Percentiles rank a stretch among this genome's conserved stretches.
Conservation (phyloP, 2,888 invertebrate genomes). For the Mactromeris polynyma region DNA sequence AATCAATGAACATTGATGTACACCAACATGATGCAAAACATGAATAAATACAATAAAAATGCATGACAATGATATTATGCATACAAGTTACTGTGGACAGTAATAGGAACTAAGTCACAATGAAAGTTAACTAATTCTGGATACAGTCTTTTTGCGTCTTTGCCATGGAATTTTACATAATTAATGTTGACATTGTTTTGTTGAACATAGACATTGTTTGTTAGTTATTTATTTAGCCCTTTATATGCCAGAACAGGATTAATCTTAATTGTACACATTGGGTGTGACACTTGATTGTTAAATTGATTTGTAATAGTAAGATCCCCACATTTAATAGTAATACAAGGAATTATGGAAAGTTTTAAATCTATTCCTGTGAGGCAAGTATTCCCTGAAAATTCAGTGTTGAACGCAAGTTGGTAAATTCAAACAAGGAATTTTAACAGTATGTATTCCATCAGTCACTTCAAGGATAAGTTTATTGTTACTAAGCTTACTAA, state of each 20-base stretch:
- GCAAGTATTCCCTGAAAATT: background rate
- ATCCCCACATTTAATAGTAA: background rate
- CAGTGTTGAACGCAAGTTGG: background rate
- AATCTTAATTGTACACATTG: background rate
- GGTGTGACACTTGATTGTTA: background rate
- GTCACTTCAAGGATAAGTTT: background rate
- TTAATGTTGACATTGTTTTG: background rate
- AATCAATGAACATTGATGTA: background rate
- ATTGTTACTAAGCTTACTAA: background rate
- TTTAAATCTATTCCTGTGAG: background rate
- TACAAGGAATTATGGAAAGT: background rate
- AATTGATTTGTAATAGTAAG: background rate
- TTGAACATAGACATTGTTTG: background rate
- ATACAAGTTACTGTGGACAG: background rate
- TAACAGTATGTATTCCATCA: background rate
- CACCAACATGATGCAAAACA: background rate
- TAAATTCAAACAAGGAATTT: background rate
- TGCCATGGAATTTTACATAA: background rate
- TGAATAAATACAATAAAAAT: background rate
- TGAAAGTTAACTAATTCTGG: background rate
- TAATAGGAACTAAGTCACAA: background rate
- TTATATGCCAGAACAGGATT: background rate
- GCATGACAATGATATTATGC: background rate
- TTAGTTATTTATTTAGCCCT: background rate
- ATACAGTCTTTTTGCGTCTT: background rate